phyloP scores from a whole-genome alignment of 2,797 vertebrate species.

The Prunella strophiata region DNA sequence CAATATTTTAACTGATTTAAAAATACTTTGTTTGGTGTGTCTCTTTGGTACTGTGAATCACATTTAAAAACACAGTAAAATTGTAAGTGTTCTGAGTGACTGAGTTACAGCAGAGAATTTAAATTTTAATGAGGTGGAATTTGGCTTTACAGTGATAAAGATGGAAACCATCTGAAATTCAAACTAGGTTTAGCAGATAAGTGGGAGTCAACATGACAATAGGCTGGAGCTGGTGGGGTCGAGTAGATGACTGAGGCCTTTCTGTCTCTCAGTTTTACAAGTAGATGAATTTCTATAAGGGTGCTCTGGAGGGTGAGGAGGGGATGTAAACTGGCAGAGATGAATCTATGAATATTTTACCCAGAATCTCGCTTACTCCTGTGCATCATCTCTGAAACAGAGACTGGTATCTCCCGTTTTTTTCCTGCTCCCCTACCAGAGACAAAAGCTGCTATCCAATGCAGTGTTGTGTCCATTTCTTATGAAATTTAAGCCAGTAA shows the following conservation, averaged over 20 bases:
- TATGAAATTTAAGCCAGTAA: background rate
- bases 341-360: background rate
- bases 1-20: background rate
- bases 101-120: background rate
- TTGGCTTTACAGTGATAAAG: background rate
- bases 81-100: background rate
- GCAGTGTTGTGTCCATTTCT: background rate
- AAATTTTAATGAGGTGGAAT: constrained; percentile 7
- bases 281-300: background rate
- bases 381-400: background rate
- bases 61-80: background rate
- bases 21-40: background rate
- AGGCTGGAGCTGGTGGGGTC: background rate
- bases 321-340: background rate
- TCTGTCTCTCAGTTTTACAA: background rate
- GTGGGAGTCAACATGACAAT: background rate
- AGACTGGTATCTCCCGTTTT: background rate
- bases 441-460: background rate
- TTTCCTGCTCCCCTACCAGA: background rate
- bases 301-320: background rate
- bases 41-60: background rate
- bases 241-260: background rate
- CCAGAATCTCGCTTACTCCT: background rate
- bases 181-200: background rate
- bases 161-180: background rate